A percentile compares a stretch with the other conserved stretches of the same genome.
Evolutionary conservation across 1,140 invertebrate genomes (phyloP).

Genomic region (Copidosoma floridanum): DNA sequence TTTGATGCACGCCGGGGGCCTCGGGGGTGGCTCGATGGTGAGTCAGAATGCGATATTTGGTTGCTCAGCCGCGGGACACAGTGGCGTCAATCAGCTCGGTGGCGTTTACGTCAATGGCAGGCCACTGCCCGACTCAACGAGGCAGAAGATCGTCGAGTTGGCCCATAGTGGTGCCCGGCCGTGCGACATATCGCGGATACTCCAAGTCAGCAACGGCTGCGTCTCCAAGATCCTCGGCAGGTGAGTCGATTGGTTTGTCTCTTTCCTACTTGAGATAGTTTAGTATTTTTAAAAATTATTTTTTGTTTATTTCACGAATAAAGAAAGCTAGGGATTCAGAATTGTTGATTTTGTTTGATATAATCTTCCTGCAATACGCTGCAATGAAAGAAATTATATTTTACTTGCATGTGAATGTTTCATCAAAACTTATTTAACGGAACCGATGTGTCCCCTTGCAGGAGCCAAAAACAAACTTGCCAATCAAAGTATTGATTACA

Average conservation of each 20-base stretch:
- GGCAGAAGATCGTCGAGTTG: constrained; percentile 97
- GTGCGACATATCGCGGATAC: constrained; percentile 96
- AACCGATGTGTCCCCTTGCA: no score
- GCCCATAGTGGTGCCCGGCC: constrained; percentile 95
- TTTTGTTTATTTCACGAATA: no score
- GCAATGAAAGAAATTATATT: no score
- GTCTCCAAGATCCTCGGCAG: constrained; percentile 94
- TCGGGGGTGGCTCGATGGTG: constrained; percentile 54
- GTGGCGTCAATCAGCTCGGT: constrained; percentile 96
- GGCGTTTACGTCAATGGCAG: constrained; percentile 97
- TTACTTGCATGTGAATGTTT: no score
- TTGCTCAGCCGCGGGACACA: constrained; percentile 82
- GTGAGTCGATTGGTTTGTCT: constrained; percentile 57
- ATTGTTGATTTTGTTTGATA: no score
- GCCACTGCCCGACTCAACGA: constrained; percentile 92
- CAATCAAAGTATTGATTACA: no score
- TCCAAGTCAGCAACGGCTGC: constrained; percentile 95
- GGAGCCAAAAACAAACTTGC: no score
- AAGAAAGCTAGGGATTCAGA: no score
- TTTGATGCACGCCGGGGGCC: constrained; percentile 53
- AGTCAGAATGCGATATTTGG: constrained; percentile 69
- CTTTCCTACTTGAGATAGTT: not conserved
- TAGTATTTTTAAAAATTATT: no score
- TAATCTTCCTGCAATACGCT: no score
- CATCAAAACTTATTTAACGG: no score